phyloP scores from a whole-genome alignment of 1,140 invertebrate species.

The Agraylea sexmaculata region DNA sequence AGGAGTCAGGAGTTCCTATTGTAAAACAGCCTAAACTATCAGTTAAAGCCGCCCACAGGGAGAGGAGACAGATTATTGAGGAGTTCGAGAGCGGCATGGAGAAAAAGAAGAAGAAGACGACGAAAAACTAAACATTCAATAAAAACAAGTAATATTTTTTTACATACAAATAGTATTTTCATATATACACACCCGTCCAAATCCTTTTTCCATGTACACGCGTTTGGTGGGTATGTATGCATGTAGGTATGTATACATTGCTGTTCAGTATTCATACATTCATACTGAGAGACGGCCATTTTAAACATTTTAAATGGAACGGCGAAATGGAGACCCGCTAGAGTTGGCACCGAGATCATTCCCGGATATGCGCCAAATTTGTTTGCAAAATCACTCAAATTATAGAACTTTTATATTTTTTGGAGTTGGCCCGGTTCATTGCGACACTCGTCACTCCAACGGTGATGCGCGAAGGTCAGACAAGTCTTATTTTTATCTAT shows the following conservation, averaged over 20 bases:
- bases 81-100: conserved; percentile 38
- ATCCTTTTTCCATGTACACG: not conserved
- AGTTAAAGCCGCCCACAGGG: conserved; percentile 28
- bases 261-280: conserved; percentile 20
- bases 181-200: not conserved
- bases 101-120: conserved; percentile 28
- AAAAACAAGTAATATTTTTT: not conserved
- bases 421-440: too few relatives aligned
- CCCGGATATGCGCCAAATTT: too few relatives aligned
- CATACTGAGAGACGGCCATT: conserved; percentile 20
- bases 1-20: not conserved
- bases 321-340: too few relatives aligned
- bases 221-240: not conserved
- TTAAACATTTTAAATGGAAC: conserved; percentile 23
- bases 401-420: too few relatives aligned
- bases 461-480: too few relatives aligned
- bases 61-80: conserved; percentile 36
- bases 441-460: too few relatives aligned
- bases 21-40: conserved; percentile 23
- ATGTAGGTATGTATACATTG: not conserved
- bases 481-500: too few relatives aligned
- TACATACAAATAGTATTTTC: not conserved
- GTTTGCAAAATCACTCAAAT: too few relatives aligned
- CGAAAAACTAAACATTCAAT: conserved; percentile 20
- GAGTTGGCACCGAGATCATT: too few relatives aligned